A percentile compares a stretch with the other conserved stretches of the same genome.
phyloP scores from a whole-genome alignment of 2,888 invertebrate species.

The Drosophila colorata region DNA sequence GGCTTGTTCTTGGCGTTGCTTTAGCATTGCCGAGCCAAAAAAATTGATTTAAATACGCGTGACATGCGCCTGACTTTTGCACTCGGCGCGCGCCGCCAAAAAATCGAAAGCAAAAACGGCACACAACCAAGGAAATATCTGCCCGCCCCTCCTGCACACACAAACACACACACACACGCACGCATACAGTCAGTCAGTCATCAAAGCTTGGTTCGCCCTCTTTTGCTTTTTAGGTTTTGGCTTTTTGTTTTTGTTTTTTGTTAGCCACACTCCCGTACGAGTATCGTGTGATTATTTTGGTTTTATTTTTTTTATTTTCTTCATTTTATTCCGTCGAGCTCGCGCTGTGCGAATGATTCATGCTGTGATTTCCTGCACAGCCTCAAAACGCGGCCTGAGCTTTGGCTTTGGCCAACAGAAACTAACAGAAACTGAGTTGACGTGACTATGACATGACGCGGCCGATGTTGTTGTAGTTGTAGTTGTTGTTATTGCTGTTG shows the following conservation, averaged over 20 bases:
- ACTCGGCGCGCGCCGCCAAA: slow-evolving; percentile 61
- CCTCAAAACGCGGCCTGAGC: slow-evolving; percentile 66
- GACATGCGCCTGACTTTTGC: slow-evolving; percentile 80
- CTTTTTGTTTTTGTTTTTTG: slow-evolving; percentile 25
- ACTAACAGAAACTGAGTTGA: slow-evolving; percentile 73
- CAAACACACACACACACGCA: slow-evolving; percentile 16
- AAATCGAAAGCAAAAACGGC: slow-evolving; percentile 53
- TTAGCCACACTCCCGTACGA: slow-evolving; percentile 60
- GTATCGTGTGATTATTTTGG: slow-evolving; percentile 75
- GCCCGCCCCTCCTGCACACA: slow-evolving; percentile 11
- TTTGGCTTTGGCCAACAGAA: slow-evolving; percentile 55
- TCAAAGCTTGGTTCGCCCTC: slow-evolving; percentile 64
- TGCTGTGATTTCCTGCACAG: slow-evolving; percentile 82
- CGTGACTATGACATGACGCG: slow-evolving; percentile 82
- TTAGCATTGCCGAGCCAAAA: slow-evolving; percentile 12
- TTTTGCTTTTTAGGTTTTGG: slow-evolving; percentile 32
- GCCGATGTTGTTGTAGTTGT: slow-evolving; percentile 47
- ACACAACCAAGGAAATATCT: slow-evolving; percentile 22
- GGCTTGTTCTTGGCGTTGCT: slow-evolving; percentile 19
- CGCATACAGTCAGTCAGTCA: slow-evolving; percentile 56
- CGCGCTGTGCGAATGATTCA: slow-evolving; percentile 76
- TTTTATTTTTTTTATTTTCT: slow-evolving; percentile 37
- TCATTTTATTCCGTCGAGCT: slow-evolving; percentile 42
- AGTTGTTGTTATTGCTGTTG: slow-evolving; percentile 49
- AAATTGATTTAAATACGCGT: slow-evolving; percentile 78